phyloP scores from a whole-genome alignment of 2,888 invertebrate species.

The Leptura quadrifasciata region DNA sequence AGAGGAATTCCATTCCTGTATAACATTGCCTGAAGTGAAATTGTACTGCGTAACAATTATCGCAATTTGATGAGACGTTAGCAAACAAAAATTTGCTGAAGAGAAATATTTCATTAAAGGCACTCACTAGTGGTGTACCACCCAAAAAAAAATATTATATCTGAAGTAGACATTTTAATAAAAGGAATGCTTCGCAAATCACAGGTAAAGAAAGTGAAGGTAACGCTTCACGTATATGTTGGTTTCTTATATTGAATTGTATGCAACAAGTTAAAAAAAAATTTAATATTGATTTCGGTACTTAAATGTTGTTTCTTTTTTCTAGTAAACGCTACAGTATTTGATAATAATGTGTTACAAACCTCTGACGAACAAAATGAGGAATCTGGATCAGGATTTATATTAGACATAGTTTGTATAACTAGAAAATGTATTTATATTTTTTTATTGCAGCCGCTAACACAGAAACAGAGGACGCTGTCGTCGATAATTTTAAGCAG shows the following conservation, averaged over 20 bases:
- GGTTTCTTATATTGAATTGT: background rate
- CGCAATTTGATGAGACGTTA: background rate
- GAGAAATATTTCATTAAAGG: background rate
- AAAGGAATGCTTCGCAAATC: background rate
- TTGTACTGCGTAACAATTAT: background rate
- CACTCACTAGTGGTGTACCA: background rate
- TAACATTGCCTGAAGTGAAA: background rate
- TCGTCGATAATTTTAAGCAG: too few species aligned
- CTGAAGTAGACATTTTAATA: background rate
- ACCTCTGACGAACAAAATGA: too few species aligned
- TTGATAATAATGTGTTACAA: background rate
- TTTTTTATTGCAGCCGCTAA: too few species aligned
- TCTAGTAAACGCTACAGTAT: background rate
- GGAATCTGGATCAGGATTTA: too few species aligned
- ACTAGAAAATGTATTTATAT: too few species aligned
- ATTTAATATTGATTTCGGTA: background rate
- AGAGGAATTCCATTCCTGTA: background rate
- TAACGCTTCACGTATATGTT: background rate
- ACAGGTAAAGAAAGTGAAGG: background rate
- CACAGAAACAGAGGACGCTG: too few species aligned
- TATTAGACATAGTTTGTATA: too few species aligned
- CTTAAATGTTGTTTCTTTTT: background rate
- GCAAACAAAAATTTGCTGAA: background rate
- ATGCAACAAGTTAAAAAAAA: background rate
- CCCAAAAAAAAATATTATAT: background rate